Base-by-base conservation (phyloP, 64 coral and sea anemone genomes). In the Astreopora myriophthalma region DNA sequence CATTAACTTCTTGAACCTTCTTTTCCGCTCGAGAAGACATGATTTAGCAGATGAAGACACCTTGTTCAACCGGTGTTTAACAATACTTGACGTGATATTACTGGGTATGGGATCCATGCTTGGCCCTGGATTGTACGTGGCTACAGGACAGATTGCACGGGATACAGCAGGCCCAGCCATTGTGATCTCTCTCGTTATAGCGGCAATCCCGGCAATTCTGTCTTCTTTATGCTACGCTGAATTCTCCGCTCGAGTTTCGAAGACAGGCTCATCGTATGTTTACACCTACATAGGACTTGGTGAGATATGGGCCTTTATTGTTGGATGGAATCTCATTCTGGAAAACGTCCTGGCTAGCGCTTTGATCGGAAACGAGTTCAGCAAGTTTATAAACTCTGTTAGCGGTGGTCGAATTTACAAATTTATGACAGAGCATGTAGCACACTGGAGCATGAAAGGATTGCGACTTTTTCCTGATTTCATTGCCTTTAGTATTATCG, bases 241-340 rank as follows among this genome's bases (percentile, higher is more conserved):
- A 42, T 97, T 97, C 49, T 71, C 89, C 61, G 93, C 95, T n/a
- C 71, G 91, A 64, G 89, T 97, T 34, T 89, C 91, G 6, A 89
- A 69, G 52, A 97, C 95, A 5, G 95, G 95, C 5, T 97, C 95
- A 28, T 94, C 91, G 0, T 97, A 96, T 64, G 69, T 88, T 29
- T 96, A 96, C 69, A 86, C 91, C 12, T 96, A 96, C 19, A 89
- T 89, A 20, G 73, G 91, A 32, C 11, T 96, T 17, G 95, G 95
- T 25, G 95, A 97, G 78, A 90, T 97, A 29, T 97, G 95, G 95
- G 95, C 95, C 3, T 97, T 97, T 68, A 85, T 86, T 6, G 88
- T 97, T 12, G 95, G 95, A 13, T 97, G 95, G 95, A 94, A 97
- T 73, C 66, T 97, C 14, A 89, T 97, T 36, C 62, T 97, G 24